These are phyloP conservation scores for Athalia rosae DNA, from an alignment of 2,888 invertebrate genomes.

Conservation along the genomic window DNA sequence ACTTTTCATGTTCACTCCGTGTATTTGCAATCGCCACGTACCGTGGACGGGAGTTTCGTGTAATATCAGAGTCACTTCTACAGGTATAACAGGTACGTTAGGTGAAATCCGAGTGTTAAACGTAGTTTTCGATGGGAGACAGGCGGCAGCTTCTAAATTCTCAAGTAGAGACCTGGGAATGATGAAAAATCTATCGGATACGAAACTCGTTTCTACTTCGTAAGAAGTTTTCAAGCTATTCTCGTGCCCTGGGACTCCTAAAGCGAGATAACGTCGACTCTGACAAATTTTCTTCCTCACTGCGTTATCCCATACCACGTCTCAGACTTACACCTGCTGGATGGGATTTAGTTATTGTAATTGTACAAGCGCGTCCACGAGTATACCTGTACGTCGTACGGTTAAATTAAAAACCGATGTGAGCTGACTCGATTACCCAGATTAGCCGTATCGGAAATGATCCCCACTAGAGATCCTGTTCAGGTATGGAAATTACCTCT, in stretches of 20 bases:
- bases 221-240: slow-evolving; percentile 31
- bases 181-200: slow-evolving; percentile 31
- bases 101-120: background rate
- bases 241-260: slow-evolving; percentile 26
- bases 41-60: too few species aligned
- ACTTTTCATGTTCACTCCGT: too few species aligned
- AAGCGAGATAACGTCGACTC: slow-evolving; percentile 20
- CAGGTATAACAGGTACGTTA: background rate
- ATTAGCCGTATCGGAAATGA: too few species aligned
- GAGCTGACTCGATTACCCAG: background rate
- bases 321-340: background rate
- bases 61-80: background rate
- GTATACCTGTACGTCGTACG: background rate
- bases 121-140: slow-evolving; percentile 4
- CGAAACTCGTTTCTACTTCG: slow-evolving; percentile 32
- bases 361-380: too few species aligned
- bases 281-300: slow-evolving; percentile 16
- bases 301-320: background rate
- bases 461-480: too few species aligned
- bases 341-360: too few species aligned
- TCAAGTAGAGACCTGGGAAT: slow-evolving; percentile 37
- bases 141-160: slow-evolving; percentile 21
- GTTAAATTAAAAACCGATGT: background rate
- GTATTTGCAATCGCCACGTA: too few species aligned
- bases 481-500: too few species aligned